Conservation (phyloP, 2,888 invertebrate genomes). For the Ephialtes manifestator region DNA sequence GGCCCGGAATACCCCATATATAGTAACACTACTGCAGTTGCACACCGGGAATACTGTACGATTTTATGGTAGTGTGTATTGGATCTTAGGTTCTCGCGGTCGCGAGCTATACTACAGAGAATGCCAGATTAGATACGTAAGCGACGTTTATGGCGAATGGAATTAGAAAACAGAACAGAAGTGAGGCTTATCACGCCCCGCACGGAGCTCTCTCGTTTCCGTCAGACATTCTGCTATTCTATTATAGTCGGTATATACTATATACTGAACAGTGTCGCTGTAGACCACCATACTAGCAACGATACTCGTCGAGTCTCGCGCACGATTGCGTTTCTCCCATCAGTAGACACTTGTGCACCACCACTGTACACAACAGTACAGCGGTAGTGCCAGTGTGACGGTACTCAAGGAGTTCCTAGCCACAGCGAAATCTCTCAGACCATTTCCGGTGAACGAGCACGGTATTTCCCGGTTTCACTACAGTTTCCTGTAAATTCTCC, state of each 20-base stretch:
- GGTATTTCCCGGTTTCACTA: conserved; percentile 65
- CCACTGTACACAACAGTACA: background rate
- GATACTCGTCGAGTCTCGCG: conserved; percentile 59
- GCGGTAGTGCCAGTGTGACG: conserved; percentile 13
- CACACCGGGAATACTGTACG: conserved; percentile 1
- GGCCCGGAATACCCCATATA: too few species aligned
- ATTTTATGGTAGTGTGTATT: conserved; percentile 34
- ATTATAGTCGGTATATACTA: conserved; percentile 16
- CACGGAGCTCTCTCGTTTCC: conserved; percentile 34
- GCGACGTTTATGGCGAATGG: conserved; percentile 78
- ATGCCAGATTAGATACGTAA: conserved; percentile 81
- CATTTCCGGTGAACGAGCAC: conserved; percentile 67
- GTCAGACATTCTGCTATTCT: conserved; percentile 33
- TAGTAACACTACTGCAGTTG: background rate
- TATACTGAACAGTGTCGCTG: conserved; percentile 13
- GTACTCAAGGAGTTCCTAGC: conserved; percentile 26
- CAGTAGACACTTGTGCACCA: conserved; percentile 40
- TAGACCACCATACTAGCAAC: conserved; percentile 25
- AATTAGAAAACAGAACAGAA: conserved; percentile 77
- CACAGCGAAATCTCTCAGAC: conserved; percentile 63
- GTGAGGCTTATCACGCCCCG: conserved; percentile 66
- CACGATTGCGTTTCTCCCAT: conserved; percentile 64
- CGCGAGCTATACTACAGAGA: conserved; percentile 44
- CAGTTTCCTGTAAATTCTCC: conserved; percentile 31
- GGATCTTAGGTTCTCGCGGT: conserved; percentile 47